A percentile compares a stretch with the other conserved stretches of the same genome.
Evolutionary conservation across 2,113 vertebrate genomes (phyloP).

Genomic region (Hyla sarda): DNA sequence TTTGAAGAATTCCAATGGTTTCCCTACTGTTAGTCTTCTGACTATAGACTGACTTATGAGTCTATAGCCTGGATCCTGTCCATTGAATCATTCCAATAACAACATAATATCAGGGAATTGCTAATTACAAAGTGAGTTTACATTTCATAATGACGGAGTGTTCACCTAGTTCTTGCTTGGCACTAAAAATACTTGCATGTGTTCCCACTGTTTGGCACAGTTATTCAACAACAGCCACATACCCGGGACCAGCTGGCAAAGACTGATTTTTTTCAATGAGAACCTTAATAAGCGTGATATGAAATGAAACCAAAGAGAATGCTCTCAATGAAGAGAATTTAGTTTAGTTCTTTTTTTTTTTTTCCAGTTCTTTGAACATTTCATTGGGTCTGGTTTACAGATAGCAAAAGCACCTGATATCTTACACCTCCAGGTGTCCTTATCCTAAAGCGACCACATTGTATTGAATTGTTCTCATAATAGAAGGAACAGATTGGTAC

Average conservation of each 20-base stretch:
- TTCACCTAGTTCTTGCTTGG: neutral
- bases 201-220: slow-evolving; percentile 12
- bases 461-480: neutral
- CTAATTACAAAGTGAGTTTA: neutral
- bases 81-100: neutral
- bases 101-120: neutral
- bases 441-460: neutral
- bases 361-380: neutral
- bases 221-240: neutral
- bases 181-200: neutral
- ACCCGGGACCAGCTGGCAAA: slow-evolving; percentile 2
- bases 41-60: neutral
- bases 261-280: slow-evolving; percentile 1
- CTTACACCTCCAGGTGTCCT: slow-evolving; percentile 7
- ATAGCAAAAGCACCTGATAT: neutral
- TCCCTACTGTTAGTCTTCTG: neutral
- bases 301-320: slow-evolving; percentile 12
- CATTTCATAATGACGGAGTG: neutral
- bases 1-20: neutral
- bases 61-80: neutral
- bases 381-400: neutral
- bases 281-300: slow-evolving; percentile 23
- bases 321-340: slow-evolving; percentile 12
- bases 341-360: neutral
- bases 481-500: neutral